A percentile compares a stretch with the other conserved stretches of the same genome.
Conservation (phyloP, 2,888 invertebrate genomes). For the Mythimna lalbum region DNA sequence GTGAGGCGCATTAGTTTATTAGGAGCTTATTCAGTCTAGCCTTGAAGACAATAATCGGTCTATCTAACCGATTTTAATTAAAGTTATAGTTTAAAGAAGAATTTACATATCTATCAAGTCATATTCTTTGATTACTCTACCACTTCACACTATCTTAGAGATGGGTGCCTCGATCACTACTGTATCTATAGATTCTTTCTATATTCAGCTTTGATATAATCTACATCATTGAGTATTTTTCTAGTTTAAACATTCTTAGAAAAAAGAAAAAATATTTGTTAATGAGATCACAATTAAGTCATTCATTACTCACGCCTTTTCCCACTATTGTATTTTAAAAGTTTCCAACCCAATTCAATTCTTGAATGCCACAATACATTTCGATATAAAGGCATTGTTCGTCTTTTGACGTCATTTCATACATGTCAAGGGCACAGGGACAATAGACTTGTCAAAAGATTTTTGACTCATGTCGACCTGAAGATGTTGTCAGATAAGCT, state of each 20-base stretch:
- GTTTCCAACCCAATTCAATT: conserved; percentile 34
- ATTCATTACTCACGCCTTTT: conserved; percentile 47
- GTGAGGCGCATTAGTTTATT: too few relatives aligned
- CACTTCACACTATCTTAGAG: not conserved
- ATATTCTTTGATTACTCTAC: not conserved
- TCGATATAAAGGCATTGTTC: conserved; percentile 43
- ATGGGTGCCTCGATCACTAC: not conserved
- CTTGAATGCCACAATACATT: conserved; percentile 30
- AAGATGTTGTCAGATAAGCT: not conserved
- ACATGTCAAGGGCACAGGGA: conserved; percentile 40
- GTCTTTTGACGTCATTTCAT: conserved; percentile 38
- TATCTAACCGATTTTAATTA: too few relatives aligned
- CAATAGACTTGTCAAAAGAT: conserved; percentile 2
- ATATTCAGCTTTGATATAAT: not conserved
- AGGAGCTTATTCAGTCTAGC: too few relatives aligned
- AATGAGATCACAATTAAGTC: conserved; percentile 31
- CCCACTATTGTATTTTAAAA: conserved; percentile 44
- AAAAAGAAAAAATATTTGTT: conserved; percentile 2
- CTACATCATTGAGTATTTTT: not conserved
- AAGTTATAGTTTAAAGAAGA: too few relatives aligned
- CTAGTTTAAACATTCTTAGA: not conserved
- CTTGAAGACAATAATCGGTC: too few relatives aligned
- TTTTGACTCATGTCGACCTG: not conserved
- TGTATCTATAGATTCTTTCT: not conserved
- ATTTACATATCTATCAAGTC: not conserved